Evolutionary conservation across 2,797 vertebrate species (phyloP).

Genomic region (Yasuhikotakia modesta): DNA sequence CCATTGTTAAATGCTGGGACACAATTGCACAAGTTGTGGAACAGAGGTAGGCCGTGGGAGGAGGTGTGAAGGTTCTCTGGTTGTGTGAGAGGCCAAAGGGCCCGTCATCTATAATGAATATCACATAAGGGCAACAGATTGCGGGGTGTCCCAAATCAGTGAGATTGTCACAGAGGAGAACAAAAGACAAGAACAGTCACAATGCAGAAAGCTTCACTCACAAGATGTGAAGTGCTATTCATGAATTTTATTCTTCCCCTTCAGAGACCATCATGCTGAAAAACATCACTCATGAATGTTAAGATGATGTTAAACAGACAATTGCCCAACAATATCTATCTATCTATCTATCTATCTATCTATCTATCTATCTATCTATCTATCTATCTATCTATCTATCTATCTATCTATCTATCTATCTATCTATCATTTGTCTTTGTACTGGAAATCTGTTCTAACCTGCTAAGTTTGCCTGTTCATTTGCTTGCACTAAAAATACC

Average conservation of each 20-base stretch:
- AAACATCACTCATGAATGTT: constrained; percentile 57
- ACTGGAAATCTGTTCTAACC: too few relatives aligned
- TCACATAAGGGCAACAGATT: constrained; percentile 63
- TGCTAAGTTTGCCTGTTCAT: neutral
- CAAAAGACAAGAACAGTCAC: constrained; percentile 51
- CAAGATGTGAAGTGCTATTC: constrained; percentile 41
- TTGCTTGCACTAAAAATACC: neutral
- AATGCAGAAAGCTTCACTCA: constrained; percentile 48
- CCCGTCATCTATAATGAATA: constrained; percentile 65
- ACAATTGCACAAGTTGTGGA: constrained; percentile 40
- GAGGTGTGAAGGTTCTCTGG: constrained; percentile 51
- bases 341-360: too few relatives aligned
- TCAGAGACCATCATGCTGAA: constrained; percentile 40
- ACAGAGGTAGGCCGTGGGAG: constrained; percentile 53
- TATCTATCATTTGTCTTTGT: too few relatives aligned
- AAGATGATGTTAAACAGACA: constrained; percentile 53
- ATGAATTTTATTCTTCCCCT: constrained; percentile 53
- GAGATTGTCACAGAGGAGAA: constrained; percentile 53
- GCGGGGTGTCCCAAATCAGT: constrained; percentile 59
- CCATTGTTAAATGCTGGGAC: constrained; percentile 68
- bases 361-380: too few relatives aligned
- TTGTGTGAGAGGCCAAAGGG: constrained; percentile 51
- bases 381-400: too few relatives aligned
- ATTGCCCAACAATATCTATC: neutral
- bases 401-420: too few relatives aligned